phyloP scores from a whole-genome alignment of 2,113 vertebrate genomes.

The Mus spicilegus region DNA sequence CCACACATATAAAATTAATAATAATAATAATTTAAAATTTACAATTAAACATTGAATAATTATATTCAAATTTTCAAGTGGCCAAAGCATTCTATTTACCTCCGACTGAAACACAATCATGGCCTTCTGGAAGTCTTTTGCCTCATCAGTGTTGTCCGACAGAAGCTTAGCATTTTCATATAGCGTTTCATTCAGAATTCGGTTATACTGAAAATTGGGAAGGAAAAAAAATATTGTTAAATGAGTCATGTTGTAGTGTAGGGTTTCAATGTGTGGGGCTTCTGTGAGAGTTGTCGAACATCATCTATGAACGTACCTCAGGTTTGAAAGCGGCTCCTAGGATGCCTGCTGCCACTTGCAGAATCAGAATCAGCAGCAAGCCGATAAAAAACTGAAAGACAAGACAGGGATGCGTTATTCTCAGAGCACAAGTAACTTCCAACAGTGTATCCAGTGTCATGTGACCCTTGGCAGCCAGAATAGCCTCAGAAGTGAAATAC shows the following conservation, averaged over 20 bases:
- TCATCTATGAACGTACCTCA: conserved; percentile 79
- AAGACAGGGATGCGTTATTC: not conserved
- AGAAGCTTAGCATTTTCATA: not conserved
- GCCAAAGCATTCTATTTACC: conserved; percentile 78
- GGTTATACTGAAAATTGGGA: conserved; percentile 76
- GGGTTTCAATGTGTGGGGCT: conserved; percentile 16
- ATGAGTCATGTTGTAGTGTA: conserved; percentile 23
- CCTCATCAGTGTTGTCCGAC: not conserved
- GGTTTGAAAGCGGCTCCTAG: conserved; percentile 81
- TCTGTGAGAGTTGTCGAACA: conserved; percentile 18
- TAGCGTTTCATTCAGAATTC: not conserved
- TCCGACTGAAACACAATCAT: conserved; percentile 70
- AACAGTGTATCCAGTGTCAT: fast-evolving
- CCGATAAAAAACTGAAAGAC: conserved; percentile 87
- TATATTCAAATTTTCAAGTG: not conserved
- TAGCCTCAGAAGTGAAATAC: too few relatives aligned
- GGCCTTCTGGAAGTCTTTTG: not conserved
- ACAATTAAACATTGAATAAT: conserved; percentile 34
- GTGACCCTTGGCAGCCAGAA: not conserved
- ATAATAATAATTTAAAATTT: not conserved
- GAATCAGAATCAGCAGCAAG: conserved; percentile 86
- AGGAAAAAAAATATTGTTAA: conserved; percentile 38
- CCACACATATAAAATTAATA: not conserved
- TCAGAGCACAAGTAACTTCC: not conserved
- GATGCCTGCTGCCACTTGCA: conserved; percentile 86